phyloP scores from a whole-genome alignment of 2,888 invertebrate genomes.

The Meandrusa payeni region DNA sequence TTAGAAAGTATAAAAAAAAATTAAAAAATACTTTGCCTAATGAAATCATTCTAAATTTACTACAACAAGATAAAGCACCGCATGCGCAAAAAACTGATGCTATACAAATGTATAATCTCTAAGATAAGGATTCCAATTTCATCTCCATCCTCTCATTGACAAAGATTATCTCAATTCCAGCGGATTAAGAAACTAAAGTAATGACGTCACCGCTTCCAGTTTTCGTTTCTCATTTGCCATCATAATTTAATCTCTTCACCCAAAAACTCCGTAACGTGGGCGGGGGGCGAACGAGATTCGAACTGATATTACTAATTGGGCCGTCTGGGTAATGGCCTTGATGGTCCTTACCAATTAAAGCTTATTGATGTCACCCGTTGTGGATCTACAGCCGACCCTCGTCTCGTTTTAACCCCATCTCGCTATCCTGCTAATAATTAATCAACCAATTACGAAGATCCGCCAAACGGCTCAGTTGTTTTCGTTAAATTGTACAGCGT shows the following conservation, averaged over 20 bases:
- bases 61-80: no score
- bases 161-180: no score
- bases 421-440: slow-evolving; percentile 70
- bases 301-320: slow-evolving; percentile 68
- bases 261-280: slow-evolving; percentile 21
- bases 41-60: no score
- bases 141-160: no score
- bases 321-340: slow-evolving; percentile 60
- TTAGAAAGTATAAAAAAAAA: no score
- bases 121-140: no score
- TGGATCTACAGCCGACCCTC: slow-evolving; percentile 69
- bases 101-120: no score
- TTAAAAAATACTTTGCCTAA: no score
- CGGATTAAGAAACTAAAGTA: no score
- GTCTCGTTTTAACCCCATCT: slow-evolving; percentile 72
- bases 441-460: slow-evolving; percentile 73
- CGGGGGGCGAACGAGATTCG: slow-evolving; percentile 31
- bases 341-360: slow-evolving; percentile 71
- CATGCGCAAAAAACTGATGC: no score
- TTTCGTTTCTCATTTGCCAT: slow-evolving; percentile 1
- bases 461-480: slow-evolving; percentile 46
- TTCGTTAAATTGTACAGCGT: slow-evolving; percentile 36
- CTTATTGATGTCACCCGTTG: slow-evolving; percentile 71
- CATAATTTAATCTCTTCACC: slow-evolving; percentile 25
- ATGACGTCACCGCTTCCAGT: not conserved